These are phyloP conservation scores for Phrynocephalus versicolor DNA, from an alignment of 2,113 vertebrate genomes.

Conservation along the genomic window DNA sequence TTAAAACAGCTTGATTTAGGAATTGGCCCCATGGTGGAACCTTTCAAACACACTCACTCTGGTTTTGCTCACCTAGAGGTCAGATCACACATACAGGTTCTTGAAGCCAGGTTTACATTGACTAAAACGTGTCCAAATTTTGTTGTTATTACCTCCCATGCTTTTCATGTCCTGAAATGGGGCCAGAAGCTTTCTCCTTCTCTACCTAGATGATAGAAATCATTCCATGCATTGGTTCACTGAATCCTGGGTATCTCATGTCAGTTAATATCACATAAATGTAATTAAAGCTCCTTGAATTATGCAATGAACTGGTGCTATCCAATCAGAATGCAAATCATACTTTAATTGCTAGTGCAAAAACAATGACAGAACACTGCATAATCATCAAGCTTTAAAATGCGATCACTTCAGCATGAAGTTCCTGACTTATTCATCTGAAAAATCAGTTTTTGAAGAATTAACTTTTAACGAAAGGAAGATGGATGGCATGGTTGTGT, in stretches of 20 bases:
- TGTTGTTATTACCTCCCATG: background rate
- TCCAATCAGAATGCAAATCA: background rate
- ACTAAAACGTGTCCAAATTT: background rate
- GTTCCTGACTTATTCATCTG: conserved; percentile 13
- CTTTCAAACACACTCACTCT: background rate
- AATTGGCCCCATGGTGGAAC: background rate
- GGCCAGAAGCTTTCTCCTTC: background rate
- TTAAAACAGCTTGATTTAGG: background rate
- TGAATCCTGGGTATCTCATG: too few relatives aligned
- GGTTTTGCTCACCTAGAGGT: background rate
- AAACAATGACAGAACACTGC: background rate
- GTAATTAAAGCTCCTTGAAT: background rate
- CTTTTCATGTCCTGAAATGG: background rate
- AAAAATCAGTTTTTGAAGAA: conserved; percentile 4
- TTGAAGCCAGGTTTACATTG: background rate
- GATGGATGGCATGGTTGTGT: background rate
- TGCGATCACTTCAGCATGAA: background rate
- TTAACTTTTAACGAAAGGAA: conserved; percentile 2
- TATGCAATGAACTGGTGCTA: background rate
- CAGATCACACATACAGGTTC: background rate
- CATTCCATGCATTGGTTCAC: background rate
- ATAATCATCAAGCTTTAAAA: background rate
- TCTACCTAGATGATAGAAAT: background rate
- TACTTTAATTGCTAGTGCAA: background rate
- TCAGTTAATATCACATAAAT: background rate